Evolutionary conservation across 2,888 invertebrate genomes (phyloP), one percentile per base, ranked within the genome.

Genomic region (Chesias legatella): DNA sequence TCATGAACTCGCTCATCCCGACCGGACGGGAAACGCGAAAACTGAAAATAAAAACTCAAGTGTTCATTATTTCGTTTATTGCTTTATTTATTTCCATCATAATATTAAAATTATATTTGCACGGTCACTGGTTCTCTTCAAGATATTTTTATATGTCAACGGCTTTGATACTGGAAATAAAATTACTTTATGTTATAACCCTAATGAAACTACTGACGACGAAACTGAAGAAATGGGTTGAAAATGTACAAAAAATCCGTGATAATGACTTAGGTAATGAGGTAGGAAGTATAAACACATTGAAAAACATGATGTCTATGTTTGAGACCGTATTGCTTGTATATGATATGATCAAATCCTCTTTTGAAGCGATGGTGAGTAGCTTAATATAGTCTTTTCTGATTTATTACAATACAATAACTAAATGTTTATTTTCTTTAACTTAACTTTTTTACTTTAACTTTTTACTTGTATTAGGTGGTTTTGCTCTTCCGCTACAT

Each of bases 301-400:
- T 27, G n/a, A 20, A 21, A 4, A n/a, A 34, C 10, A 10, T 34
- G 4, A 34, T 21, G 10, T 10, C 33, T 1, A 7, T 7, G 1
- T 34, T 27, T 11, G 10, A 34, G 21, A 9, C 10, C 1, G 7
- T 34, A 1, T 1, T 26, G 3, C 0, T 10, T 26, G 17, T 10
- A 7, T 34, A 34, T 21, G 20, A 34, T 21, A 7, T 21, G 21
- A 34, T 34, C n/a, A 34, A 34, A 7, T 21, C n/a, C 21, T 26
- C 33, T 6, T 27, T 20, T 27, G 4, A 26, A 21, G 21, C n/a
- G 2, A 20, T 17, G 20, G 26, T 34, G 10, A 34, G 33, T 34
- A 10, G n/a, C n/a, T n/a, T n/a, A n/a, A n/a, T n/a, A n/a, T n/a
- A n/a, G n/a, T n/a, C n/a, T n/a, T n/a, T n/a, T n/a, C n/a, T n/a